Evolutionary conservation across 2,113 vertebrate species (phyloP), one percentile per base, ranked within the genome.

Genomic region (Globicephala melas): DNA sequence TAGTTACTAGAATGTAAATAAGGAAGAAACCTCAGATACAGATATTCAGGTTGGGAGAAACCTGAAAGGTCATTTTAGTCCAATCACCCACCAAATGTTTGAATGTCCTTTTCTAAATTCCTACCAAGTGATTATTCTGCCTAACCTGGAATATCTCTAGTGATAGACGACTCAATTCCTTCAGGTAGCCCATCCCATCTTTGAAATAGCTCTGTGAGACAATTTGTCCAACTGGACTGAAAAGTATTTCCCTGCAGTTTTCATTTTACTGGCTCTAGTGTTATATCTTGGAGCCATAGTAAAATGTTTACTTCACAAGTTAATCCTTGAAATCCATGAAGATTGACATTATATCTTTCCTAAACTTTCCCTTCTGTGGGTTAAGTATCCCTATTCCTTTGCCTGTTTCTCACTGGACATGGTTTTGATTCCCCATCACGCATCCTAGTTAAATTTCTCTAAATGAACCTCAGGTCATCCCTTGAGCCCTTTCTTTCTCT

Each of bases 51-150:
- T 28, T 86, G 68, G 11, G 62, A 85, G 36, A 89, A 79, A 44
- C 9, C 60, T 67, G n/a, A 95, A 95, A 86, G 71, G 26, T 81
- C 33, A 76, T 68, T 62, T 71, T 44, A 82, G 47, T 87, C 3
- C 44, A 88, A 70, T 63, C 18, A 80, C 28, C 58, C 38, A 85
- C 31, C 44, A 92, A 50, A 80, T 90, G 47, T 55, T 58, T 80
- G 38, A 87, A 86, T 60, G n/a, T 83, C 23, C 80, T 73, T 83
- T 74, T 93, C 84, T 74, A 80, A 88, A 88, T 96, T 85, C 50
- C 25, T 77, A 67, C 44, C 28, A 67, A 94, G 31, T 62, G 31
- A 93, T 31, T 84, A 44, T n/a, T 80, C 17, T 79, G 20, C 17
- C 62, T 92, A 70, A 31, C 31, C 44, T 83, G 33, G 81, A 85